Evolutionary conservation across 2,113 vertebrate species (phyloP).

Genomic region (Pangasianodon hypophthalmus): DNA sequence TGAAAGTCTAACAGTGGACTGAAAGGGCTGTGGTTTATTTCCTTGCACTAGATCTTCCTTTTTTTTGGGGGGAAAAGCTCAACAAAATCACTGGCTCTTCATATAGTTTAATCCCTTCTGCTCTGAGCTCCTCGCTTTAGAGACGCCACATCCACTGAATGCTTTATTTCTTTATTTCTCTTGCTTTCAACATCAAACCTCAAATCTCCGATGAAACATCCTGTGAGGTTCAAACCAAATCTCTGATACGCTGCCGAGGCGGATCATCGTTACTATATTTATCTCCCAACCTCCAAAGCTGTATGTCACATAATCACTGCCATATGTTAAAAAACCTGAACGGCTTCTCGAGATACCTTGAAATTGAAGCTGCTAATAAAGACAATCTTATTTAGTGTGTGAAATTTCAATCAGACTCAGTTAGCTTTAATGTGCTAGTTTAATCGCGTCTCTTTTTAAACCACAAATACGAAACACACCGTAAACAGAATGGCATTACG

Average conservation of each 20-base stretch:
- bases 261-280: not conserved
- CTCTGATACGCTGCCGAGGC: not conserved
- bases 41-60: not conserved
- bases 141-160: slow-evolving; percentile 44
- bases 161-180: slow-evolving; percentile 46
- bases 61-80: not conserved
- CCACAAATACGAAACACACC: too few species aligned
- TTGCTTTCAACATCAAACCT: slow-evolving; percentile 47
- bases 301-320: not conserved
- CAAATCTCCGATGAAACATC: slow-evolving; percentile 52
- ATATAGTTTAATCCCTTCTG: slow-evolving; percentile 37
- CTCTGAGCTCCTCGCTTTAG: slow-evolving; percentile 35
- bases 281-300: not conserved
- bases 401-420: slow-evolving; percentile 8
- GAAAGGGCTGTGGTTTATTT: slow-evolving; percentile 24
- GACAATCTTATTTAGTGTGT: not conserved
- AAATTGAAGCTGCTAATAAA: slow-evolving; percentile 3
- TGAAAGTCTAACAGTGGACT: slow-evolving; percentile 9
- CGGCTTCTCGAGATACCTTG: not conserved
- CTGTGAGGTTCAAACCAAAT: not conserved
- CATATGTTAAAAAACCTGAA: not conserved
- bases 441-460: not conserved
- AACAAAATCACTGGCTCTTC: slow-evolving; percentile 41
- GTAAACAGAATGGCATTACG: not conserved
- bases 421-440: not conserved